phyloP scores from a whole-genome alignment of 2,888 invertebrate genomes.

The Protodeltote pygarga region DNA sequence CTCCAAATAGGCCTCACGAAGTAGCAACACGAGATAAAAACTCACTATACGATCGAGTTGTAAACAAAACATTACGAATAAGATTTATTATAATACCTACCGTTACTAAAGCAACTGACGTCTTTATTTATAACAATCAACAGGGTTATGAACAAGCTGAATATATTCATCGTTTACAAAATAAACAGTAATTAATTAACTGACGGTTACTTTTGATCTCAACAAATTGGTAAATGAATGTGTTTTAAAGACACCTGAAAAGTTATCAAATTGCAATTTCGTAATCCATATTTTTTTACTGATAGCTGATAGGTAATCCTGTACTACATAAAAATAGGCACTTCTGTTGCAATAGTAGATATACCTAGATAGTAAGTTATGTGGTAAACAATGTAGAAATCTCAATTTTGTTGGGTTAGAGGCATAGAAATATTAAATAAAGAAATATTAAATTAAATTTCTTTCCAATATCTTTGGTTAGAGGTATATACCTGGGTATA shows the following conservation, averaged over 20 bases:
- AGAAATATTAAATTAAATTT: not conserved
- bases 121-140: conserved; percentile 11
- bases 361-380: too few relatives aligned
- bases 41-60: not conserved
- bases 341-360: too few relatives aligned
- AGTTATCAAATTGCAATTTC: conserved; percentile 22
- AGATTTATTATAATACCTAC: conserved; percentile 10
- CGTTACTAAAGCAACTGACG: conserved; percentile 7
- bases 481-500: too few relatives aligned
- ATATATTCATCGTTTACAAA: conserved; percentile 24
- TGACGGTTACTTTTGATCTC: not conserved
- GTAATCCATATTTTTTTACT: conserved; percentile 22
- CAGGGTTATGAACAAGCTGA: conserved; percentile 5
- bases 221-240: too few relatives aligned
- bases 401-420: too few relatives aligned
- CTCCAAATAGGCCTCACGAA: too few relatives aligned
- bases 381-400: too few relatives aligned
- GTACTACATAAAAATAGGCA: not conserved
- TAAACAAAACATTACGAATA: not conserved
- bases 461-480: too few relatives aligned
- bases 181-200: too few relatives aligned
- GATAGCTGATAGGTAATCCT: not conserved
- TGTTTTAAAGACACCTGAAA: too few relatives aligned
- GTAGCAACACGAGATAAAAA: not conserved
- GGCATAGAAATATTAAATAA: not conserved